A percentile compares a stretch with the other conserved stretches of the same genome.
phyloP scores from a whole-genome alignment of 2,113 vertebrate species.

The Daboia siamensis region DNA sequence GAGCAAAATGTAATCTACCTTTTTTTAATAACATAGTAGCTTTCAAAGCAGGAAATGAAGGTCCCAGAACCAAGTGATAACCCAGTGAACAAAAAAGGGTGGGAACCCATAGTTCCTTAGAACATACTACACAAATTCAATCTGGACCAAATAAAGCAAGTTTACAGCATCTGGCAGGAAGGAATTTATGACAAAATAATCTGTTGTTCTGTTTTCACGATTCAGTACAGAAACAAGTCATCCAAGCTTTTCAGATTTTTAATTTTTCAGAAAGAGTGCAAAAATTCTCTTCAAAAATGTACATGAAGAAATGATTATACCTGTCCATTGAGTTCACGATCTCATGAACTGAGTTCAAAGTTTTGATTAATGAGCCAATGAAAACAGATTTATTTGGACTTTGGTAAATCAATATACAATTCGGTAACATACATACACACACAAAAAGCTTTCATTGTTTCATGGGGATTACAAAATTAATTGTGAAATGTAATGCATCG shows the following conservation, averaged over 20 bases:
- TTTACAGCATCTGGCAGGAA: not conserved
- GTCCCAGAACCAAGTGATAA: not conserved
- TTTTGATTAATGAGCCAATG: slow-evolving; percentile 67
- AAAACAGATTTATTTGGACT: slow-evolving; percentile 63
- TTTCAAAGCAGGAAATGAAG: not conserved
- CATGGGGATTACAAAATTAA: slow-evolving; percentile 42
- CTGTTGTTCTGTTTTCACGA: slow-evolving; percentile 35
- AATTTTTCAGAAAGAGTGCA: slow-evolving; percentile 37
- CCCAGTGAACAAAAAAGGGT: not conserved
- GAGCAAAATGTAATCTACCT: not conserved
- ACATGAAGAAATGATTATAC: slow-evolving; percentile 62
- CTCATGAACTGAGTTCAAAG: slow-evolving; percentile 55
- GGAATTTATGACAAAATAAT: not conserved
- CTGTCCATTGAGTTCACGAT: slow-evolving; percentile 65
- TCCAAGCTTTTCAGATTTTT: slow-evolving; percentile 29
- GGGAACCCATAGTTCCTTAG: not conserved
- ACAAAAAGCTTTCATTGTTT: slow-evolving; percentile 50
- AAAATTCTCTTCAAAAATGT: slow-evolving; percentile 36
- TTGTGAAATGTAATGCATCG: slow-evolving; percentile 58
- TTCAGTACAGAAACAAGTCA: slow-evolving; percentile 33
- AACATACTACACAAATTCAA: not conserved
- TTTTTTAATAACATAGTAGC: not conserved
- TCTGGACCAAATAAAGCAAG: not conserved
- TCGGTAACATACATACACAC: slow-evolving; percentile 62
- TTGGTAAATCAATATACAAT: slow-evolving; percentile 68